These are phyloP conservation scores for Cheilosia vulpina DNA, from an alignment of 2,888 invertebrate genomes.

Conservation along the genomic window DNA sequence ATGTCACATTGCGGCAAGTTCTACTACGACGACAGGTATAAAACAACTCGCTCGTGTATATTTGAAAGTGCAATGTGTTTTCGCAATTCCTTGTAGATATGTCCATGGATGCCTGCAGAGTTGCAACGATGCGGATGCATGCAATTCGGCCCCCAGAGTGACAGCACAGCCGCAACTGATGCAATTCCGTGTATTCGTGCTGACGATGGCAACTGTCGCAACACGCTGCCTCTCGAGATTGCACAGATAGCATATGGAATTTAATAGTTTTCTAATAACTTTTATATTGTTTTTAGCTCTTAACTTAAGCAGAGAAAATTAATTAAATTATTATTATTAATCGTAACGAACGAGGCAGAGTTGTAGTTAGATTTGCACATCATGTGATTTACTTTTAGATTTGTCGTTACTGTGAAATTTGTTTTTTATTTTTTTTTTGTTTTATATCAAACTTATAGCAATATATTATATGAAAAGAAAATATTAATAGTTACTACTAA, in stretches of 20 bases:
- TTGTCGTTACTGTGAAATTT: conserved; percentile 25
- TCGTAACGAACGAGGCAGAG: background rate
- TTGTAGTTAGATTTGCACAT: conserved; percentile 75
- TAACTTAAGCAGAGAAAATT: conserved; percentile 18
- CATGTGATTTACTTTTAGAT: conserved; percentile 80
- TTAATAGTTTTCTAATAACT: conserved; percentile 27
- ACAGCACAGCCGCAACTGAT: conserved; percentile 63
- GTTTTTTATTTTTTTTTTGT: background rate
- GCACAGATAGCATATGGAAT: conserved; percentile 69
- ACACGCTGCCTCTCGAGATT: conserved; percentile 49
- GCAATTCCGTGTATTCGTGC: conserved; percentile 61
- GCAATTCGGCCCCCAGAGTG: conserved; percentile 85
- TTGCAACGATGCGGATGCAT: conserved; percentile 96
- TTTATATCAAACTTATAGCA: background rate
- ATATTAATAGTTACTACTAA: conserved; percentile 25
- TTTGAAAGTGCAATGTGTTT: conserved; percentile 63
- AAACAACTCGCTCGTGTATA: background rate
- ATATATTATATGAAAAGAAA: background rate
- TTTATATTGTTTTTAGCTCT: conserved; percentile 29
- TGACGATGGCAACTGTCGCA: conserved; percentile 62
- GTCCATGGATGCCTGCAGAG: conserved; percentile 97
- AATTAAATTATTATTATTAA: conserved; percentile 13
- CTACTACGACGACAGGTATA: conserved; percentile 92
- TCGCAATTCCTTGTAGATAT: conserved; percentile 85
- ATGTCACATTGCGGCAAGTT: conserved; percentile 99